These are phyloP conservation scores for Meteorus sp. DNA, from an alignment of 1,140 invertebrate species.

Conservation along the genomic window DNA sequence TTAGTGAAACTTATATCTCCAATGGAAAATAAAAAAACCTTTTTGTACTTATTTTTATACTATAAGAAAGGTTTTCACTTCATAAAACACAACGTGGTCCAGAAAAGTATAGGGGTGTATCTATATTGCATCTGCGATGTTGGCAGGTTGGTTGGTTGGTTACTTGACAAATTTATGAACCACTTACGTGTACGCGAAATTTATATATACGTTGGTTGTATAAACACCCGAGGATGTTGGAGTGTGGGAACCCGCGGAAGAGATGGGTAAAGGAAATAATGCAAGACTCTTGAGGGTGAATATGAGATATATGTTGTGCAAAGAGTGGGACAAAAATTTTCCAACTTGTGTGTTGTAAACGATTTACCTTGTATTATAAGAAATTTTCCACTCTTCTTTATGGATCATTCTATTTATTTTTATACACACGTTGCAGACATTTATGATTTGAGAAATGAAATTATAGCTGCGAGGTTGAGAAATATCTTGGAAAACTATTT, in stretches of 20 bases:
- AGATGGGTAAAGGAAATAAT: too few species aligned
- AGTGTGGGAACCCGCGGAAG: too few species aligned
- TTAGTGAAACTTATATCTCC: too few species aligned
- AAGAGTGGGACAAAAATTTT: not conserved
- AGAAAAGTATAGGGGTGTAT: not conserved
- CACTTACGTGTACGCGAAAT: conserved; percentile 26
- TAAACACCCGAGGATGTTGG: too few species aligned
- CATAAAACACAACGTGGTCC: conserved; percentile 24
- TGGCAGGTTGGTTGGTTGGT: conserved; percentile 18
- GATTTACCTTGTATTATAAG: not conserved
- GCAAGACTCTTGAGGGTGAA: too few species aligned
- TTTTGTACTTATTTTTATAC: not conserved
- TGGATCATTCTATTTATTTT: not conserved
- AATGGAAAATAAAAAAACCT: not conserved
- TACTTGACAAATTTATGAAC: conserved; percentile 27
- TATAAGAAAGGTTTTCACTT: conserved; percentile 28
- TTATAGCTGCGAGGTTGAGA: not conserved
- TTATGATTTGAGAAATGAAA: not conserved
- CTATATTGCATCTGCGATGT: too few species aligned
- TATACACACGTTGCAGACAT: not conserved
- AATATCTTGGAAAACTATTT: not conserved
- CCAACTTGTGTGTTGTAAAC: not conserved
- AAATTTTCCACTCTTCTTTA: not conserved
- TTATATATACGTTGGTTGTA: too few species aligned
- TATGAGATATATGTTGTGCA: too few species aligned